Evolutionary conservation across 2,888 invertebrate genomes (phyloP).

Genomic region (Xanthostigma xanthostigma): DNA sequence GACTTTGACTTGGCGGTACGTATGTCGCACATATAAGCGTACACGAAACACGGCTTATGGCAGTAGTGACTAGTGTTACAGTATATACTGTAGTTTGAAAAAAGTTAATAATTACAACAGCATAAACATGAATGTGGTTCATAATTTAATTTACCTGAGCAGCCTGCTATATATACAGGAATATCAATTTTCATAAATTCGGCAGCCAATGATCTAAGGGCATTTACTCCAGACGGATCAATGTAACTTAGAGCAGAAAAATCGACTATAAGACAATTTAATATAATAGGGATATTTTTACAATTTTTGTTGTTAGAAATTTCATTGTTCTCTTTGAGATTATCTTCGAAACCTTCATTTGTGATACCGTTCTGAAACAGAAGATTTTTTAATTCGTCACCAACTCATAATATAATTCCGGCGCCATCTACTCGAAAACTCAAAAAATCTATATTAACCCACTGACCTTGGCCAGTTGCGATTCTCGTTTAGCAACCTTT

Average conservation of each 20-base stretch:
- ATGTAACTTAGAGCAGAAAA: slow-evolving; percentile 46
- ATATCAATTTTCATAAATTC: slow-evolving; percentile 36
- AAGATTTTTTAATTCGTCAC: slow-evolving; percentile 11
- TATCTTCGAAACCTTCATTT: neutral
- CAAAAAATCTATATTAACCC: neutral
- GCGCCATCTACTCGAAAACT: neutral
- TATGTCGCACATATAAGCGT: no score
- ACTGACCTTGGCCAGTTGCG: slow-evolving; percentile 13
- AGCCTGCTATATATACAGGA: slow-evolving; percentile 36
- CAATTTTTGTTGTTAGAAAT: neutral
- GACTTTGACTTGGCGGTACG: no score
- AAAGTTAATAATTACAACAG: no score
- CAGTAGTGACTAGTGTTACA: no score
- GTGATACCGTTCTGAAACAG: neutral
- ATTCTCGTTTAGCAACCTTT: slow-evolving; percentile 24
- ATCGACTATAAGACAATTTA: slow-evolving; percentile 36
- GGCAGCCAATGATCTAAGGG: slow-evolving; percentile 34
- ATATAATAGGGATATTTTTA: neutral
- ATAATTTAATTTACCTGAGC: slow-evolving; percentile 28
- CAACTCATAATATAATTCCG: slow-evolving; percentile 1
- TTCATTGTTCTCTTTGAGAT: neutral
- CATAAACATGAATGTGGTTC: no score
- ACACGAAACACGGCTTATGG: no score
- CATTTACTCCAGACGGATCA: slow-evolving; percentile 46
- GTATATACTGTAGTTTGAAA: no score